These are phyloP conservation scores for Hephaestus fuliginosus DNA, from an alignment of 2,797 vertebrate species.

Conservation along the genomic window DNA sequence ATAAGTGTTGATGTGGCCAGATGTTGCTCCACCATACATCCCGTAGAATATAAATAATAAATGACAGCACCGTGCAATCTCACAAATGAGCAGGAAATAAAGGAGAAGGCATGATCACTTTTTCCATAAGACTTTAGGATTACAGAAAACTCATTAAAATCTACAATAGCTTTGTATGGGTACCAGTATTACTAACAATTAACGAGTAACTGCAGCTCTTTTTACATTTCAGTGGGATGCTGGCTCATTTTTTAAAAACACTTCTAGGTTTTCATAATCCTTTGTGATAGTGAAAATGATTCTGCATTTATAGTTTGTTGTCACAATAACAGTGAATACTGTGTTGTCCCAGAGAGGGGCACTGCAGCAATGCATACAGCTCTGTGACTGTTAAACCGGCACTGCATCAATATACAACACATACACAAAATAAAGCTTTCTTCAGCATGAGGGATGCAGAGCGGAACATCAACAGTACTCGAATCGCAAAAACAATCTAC, in stretches of 20 bases:
- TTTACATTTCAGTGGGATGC: not conserved
- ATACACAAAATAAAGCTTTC: conserved; percentile 27
- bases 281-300: not conserved
- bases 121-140: not conserved
- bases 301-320: conserved; percentile 15
- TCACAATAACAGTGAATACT: conserved; percentile 61
- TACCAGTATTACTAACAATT: not conserved
- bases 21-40: conserved; percentile 61
- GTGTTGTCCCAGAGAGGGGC: conserved; percentile 81
- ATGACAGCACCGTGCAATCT: conserved; percentile 14
- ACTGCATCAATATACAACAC: conserved; percentile 33
- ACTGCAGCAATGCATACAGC: conserved; percentile 74
- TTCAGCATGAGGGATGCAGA: conserved; percentile 10
- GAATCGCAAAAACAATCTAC: not conserved
- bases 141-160: not conserved
- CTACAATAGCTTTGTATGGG: not conserved
- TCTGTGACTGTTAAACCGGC: conserved; percentile 26
- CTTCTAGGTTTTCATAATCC: not conserved
- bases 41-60: conserved; percentile 46
- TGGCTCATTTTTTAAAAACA: not conserved
- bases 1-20: conserved; percentile 70
- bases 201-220: not conserved
- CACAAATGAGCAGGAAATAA: not conserved
- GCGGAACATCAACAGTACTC: not conserved
- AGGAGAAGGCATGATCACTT: not conserved